phyloP scores from a whole-genome alignment of 2,113 vertebrate genomes.

The Alaudala cheleensis region DNA sequence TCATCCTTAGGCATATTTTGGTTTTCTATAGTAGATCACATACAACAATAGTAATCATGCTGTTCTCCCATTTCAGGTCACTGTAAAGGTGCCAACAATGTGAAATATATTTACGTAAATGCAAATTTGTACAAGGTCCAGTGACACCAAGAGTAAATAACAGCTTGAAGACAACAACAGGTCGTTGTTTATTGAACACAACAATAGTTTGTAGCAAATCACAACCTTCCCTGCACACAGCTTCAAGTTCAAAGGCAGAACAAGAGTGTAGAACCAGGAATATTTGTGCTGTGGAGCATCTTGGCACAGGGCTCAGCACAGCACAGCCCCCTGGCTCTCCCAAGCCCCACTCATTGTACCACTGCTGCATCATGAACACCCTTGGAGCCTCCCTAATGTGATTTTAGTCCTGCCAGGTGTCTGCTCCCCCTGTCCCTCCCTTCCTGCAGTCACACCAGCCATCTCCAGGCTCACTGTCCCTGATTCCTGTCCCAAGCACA shows the following conservation, averaged over 20 bases:
- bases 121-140: not conserved
- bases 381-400: not conserved
- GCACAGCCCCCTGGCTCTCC: not conserved
- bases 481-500: not conserved
- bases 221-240: not conserved
- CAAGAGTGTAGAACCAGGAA: not conserved
- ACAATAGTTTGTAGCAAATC: not conserved
- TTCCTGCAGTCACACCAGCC: not conserved
- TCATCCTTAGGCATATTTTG: not conserved
- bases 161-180: not conserved
- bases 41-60: not conserved
- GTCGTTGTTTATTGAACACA: not conserved
- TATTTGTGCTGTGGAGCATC: not conserved
- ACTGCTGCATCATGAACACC: not conserved
- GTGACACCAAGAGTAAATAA: not conserved
- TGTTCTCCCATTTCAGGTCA: not conserved
- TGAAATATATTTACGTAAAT: not conserved
- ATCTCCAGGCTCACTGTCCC: not conserved
- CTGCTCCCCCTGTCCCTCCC: not conserved
- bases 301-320: not conserved
- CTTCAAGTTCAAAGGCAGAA: not conserved
- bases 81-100: not conserved
- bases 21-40: not conserved
- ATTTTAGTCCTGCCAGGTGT: slow-evolving; percentile 1
- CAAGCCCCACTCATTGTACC: not conserved